phyloP scores from a whole-genome alignment of 2,797 vertebrate genomes.

The Danio choprae region DNA sequence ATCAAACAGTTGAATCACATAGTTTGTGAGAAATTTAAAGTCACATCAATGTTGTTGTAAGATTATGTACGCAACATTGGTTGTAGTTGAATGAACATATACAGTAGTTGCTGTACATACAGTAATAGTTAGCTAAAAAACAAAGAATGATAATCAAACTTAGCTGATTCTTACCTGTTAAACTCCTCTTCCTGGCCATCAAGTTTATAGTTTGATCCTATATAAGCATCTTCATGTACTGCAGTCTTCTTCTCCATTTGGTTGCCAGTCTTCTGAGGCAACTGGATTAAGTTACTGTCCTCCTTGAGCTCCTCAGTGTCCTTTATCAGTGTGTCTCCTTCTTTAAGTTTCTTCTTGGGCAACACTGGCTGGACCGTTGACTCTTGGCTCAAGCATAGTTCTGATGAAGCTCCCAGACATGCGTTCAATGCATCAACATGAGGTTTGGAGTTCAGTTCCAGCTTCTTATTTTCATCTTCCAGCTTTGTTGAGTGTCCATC shows the following conservation, averaged over 20 bases:
- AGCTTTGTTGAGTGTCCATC: background rate
- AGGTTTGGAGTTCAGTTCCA: background rate
- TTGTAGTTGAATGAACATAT: no score
- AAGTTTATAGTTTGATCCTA: background rate
- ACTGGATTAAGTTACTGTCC: background rate
- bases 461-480: background rate
- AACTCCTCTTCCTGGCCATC: background rate
- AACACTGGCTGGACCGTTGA: background rate
- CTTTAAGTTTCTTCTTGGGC: constrained; percentile 1
- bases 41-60: no score
- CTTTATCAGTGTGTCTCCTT: background rate
- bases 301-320: background rate
- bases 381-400: background rate
- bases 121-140: no score
- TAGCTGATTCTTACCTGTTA: constrained; percentile 27
- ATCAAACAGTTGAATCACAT: no score
- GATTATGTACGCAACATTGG: no score
- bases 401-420: background rate
- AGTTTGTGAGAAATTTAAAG: no score
- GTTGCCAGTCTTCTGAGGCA: constrained; percentile 4
- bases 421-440: background rate
- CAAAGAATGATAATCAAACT: background rate
- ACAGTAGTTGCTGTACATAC: no score
- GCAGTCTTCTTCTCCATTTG: background rate
- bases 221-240: constrained; percentile 23